Conservation (phyloP, 1,140 invertebrate genomes). For the Meloidogyne hapla region DNA sequence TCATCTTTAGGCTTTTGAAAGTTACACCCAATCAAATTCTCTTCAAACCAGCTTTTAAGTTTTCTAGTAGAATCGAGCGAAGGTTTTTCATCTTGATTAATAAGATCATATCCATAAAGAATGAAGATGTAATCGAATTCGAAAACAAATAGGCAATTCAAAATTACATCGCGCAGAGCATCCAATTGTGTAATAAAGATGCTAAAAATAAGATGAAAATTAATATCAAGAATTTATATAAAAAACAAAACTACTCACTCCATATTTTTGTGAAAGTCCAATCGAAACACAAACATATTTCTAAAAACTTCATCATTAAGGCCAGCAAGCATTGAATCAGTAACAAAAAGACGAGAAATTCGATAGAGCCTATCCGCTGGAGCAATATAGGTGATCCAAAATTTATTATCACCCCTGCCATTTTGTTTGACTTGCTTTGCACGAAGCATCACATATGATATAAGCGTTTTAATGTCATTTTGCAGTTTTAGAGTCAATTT, state of each 20-base stretch:
- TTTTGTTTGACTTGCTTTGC: too few relatives aligned
- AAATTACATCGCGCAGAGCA: neutral
- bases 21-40: neutral
- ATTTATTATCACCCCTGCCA: too few relatives aligned
- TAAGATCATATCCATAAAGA: constrained; percentile 13
- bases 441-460: neutral
- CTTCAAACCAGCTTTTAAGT: constrained; percentile 4
- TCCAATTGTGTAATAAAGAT: neutral
- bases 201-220: neutral
- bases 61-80: neutral
- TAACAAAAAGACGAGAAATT: constrained; percentile 14
- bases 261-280: neutral
- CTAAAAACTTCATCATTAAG: neutral
- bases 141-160: neutral
- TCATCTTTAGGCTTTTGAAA: constrained; percentile 1
- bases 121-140: constrained; percentile 17
- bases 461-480: neutral
- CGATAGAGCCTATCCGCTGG: neutral
- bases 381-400: neutral
- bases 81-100: neutral
- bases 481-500: neutral
- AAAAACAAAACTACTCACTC: neutral
- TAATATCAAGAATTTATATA: neutral
- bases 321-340: constrained; percentile 9
- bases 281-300: constrained; percentile 9